Evolutionary conservation across 2,888 invertebrate genomes (phyloP), one percentile per base, ranked within the genome.

Genomic region (Vesta saturnalis): DNA sequence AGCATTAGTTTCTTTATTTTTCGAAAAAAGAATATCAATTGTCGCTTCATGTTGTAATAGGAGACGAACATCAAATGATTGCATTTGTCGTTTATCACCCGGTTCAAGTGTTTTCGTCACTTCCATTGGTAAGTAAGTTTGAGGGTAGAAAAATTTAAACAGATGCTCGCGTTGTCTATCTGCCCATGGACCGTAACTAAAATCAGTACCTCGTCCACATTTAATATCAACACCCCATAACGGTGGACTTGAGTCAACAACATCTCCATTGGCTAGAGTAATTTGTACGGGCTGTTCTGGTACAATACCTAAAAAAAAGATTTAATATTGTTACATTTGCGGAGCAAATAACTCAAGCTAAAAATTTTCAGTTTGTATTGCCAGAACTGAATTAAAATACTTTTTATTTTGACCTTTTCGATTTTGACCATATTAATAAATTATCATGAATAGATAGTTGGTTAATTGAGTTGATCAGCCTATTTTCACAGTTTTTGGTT

Each of bases 101-200:
- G 96, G 93, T 79, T 91, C 89, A 0, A 95, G 94, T 52, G 92
- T 89, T 67, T 92, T 90, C 0, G 95, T 95, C 0, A 94, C 89
- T 82, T 91, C 90, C 81, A 94, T 87, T 67, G 91, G 90, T 79
- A 92, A 90, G 84, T 92, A 95, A 82, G 94, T 93, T 72, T 93
- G 91, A 5, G 97, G 99, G 81, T 94, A 98, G 85, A 99, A 99
- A 84, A 98, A 97, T 84, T 92, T 95, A 85, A 95, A 98, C 30
- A 99, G 86, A 83, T 95, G 92, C 81, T 97, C 97, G 72, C 99
- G 89, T 82, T 99, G 99, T 59, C 97, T 89, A 82, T 99, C 99
- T 1, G 98, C 99, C 99, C 99, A 99, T 0, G 99, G 99, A 0
- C 99, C 99, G 81, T 99, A 99, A 83, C 97, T 97, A 78, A 99